Evolutionary conservation across 2,797 vertebrate genomes (phyloP).

Genomic region (Steatocranus sp.): DNA sequence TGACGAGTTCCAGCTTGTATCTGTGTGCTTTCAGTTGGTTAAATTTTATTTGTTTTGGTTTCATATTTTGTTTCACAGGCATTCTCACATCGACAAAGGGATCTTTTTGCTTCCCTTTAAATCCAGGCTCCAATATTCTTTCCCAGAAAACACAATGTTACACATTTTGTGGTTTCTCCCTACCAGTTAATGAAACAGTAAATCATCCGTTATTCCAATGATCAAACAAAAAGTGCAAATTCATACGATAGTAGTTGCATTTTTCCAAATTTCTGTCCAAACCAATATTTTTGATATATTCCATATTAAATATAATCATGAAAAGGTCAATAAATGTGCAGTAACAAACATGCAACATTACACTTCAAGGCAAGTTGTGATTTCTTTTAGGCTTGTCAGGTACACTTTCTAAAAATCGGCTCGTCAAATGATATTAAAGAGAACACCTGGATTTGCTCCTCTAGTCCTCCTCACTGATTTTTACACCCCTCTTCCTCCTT

Average conservation of each 20-base stretch:
- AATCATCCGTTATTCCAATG: background rate
- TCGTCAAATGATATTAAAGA: constrained; percentile 51
- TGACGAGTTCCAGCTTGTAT: constrained; percentile 74
- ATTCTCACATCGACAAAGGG: constrained; percentile 46
- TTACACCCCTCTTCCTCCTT: constrained; percentile 71
- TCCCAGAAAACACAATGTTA: constrained; percentile 2
- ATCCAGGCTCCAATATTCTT: constrained; percentile 38
- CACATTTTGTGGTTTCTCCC: background rate
- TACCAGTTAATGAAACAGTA: background rate
- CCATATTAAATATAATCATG: background rate
- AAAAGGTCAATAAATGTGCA: background rate
- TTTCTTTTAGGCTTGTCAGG: background rate
- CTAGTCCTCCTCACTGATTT: constrained; percentile 76
- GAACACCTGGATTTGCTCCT: constrained; percentile 62
- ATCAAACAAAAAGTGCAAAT: background rate
- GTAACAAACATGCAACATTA: background rate
- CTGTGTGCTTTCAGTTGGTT: constrained; percentile 53
- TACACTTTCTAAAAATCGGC: background rate
- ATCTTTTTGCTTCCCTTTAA: constrained; percentile 29
- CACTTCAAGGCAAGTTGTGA: background rate
- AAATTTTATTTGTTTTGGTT: constrained; percentile 46
- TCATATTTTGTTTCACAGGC: constrained; percentile 60
- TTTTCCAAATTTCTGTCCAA: background rate
- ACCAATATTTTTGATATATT: background rate
- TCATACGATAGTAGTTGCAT: background rate